Conservation (phyloP, 2,113 vertebrate species). For the Dasyurus viverrinus region DNA sequence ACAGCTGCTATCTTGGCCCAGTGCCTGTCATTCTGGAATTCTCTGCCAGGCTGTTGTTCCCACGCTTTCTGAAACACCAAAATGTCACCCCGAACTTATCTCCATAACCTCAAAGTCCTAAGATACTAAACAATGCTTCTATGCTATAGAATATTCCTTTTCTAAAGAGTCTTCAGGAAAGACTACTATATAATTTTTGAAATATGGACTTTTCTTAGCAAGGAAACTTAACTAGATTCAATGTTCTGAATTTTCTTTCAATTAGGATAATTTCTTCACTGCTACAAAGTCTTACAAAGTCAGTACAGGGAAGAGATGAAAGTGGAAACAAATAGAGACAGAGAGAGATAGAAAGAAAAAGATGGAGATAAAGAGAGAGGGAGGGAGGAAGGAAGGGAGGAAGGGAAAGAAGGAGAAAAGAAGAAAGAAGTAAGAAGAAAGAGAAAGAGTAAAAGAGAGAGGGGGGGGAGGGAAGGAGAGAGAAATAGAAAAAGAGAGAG, state of each 20-base stretch:
- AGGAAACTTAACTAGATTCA: background rate
- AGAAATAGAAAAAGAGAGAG: background rate
- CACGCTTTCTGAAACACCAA: conserved; percentile 14
- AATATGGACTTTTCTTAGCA: background rate
- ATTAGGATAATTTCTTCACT: background rate
- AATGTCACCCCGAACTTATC: background rate
- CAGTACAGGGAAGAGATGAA: no score
- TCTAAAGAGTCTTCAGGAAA: background rate
- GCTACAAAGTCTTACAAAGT: background rate
- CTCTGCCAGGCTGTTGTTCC: background rate
- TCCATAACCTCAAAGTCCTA: background rate
- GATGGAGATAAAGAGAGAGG: no score
- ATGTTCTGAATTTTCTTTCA: background rate
- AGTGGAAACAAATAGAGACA: no score
- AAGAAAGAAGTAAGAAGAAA: background rate
- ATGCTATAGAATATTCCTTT: background rate
- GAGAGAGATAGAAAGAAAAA: background rate
- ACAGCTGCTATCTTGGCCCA: background rate
- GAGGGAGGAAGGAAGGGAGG: no score
- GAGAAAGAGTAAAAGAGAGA: no score
- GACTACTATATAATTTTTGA: background rate
- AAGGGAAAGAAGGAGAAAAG: background rate
- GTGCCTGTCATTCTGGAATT: background rate
- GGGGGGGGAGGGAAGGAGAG: background rate
- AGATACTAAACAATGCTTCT: background rate